Conservation (phyloP, 2,113 vertebrate species). For the Saguinus imperator region DNA sequence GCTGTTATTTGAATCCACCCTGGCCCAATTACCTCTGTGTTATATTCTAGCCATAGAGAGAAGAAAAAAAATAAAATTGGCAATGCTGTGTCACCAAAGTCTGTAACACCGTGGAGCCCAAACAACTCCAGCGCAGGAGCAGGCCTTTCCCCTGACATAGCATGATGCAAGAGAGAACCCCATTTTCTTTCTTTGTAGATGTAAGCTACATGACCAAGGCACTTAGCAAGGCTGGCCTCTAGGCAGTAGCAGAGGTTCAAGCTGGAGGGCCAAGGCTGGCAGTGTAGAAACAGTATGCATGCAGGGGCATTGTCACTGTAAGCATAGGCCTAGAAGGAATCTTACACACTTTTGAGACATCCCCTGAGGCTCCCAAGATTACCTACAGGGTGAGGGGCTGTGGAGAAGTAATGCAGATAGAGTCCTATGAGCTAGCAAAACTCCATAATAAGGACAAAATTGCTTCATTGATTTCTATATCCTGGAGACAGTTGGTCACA, state of each 20-base stretch:
- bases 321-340: not conserved
- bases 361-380: not conserved
- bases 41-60: not conserved
- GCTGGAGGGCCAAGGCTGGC: not conserved
- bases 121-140: not conserved
- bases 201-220: not conserved
- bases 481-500: not conserved
- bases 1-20: conserved; percentile 47
- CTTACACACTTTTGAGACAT: not conserved
- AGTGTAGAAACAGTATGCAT: not conserved
- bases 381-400: not conserved
- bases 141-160: not conserved
- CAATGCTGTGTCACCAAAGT: conserved; percentile 5
- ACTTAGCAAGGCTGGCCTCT: not conserved
- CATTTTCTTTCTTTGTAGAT: not conserved
- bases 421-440: not conserved
- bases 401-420: not conserved
- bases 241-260: no score
- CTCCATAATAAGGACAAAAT: not conserved
- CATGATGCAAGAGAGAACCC: not conserved
- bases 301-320: not conserved
- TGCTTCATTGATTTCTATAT: not conserved
- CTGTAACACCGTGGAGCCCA: not conserved
- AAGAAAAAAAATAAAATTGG: conserved; percentile 35
- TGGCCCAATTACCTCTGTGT: conserved; percentile 52